Conservation (phyloP, 2,113 vertebrate species). For the Ifrita kowaldi region DNA sequence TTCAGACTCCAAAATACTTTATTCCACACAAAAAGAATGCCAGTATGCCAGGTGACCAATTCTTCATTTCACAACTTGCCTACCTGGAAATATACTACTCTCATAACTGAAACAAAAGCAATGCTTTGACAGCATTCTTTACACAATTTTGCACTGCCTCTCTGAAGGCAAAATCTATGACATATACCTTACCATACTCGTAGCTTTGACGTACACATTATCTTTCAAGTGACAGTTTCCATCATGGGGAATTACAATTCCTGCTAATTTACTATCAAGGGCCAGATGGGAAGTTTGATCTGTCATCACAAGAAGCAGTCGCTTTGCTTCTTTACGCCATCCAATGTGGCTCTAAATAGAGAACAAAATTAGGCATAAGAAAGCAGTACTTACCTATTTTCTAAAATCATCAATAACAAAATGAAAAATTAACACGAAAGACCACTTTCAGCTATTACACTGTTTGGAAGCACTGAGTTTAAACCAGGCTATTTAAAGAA, state of each 20-base stretch:
- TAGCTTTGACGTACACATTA: conserved; percentile 86
- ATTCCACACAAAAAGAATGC: neutral
- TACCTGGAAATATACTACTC: neutral
- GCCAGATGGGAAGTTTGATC: conserved; percentile 97
- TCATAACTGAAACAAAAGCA: neutral
- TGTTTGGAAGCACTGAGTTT: neutral
- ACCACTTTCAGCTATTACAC: neutral
- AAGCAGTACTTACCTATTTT: neutral
- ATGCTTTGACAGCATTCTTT: neutral
- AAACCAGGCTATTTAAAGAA: neutral
- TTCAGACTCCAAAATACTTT: neutral
- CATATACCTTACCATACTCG: conserved; percentile 86
- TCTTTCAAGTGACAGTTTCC: conserved; percentile 92
- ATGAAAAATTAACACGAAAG: neutral
- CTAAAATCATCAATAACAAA: neutral
- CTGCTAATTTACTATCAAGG: conserved; percentile 92
- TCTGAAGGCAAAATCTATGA: neutral
- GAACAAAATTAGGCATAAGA: conserved; percentile 18
- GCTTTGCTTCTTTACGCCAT: conserved; percentile 92
- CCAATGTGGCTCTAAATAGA: conserved; percentile 84
- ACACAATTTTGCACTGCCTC: neutral
- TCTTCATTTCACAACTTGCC: neutral
- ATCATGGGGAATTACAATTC: conserved; percentile 91
- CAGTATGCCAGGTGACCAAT: neutral
- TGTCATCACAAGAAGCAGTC: conserved; percentile 92